These are phyloP conservation scores for Dipodomys merriami DNA, from an alignment of 2,113 vertebrate species.

Conservation along the genomic window DNA sequence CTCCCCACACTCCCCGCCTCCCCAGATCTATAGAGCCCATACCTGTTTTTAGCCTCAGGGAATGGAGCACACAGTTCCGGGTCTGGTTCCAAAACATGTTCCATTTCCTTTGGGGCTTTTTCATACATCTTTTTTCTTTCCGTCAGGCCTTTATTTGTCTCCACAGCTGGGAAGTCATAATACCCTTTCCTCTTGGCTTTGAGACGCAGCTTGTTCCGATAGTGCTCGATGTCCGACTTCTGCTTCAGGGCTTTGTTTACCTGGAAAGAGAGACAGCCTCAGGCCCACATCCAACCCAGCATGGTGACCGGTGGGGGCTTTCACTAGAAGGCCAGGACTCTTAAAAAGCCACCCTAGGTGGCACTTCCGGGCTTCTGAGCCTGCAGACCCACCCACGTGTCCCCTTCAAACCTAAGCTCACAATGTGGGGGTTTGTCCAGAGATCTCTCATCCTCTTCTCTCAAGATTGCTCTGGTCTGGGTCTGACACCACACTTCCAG, in stretches of 20 bases:
- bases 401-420: background rate
- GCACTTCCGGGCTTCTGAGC: background rate
- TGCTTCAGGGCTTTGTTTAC: constrained; percentile 98
- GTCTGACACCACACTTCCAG: background rate
- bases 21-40: background rate
- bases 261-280: constrained; percentile 83
- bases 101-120: constrained; percentile 90
- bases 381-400: background rate
- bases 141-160: constrained; percentile 86
- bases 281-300: background rate
- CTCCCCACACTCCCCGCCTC: too few species aligned
- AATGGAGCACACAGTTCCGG: constrained; percentile 93
- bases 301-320: background rate
- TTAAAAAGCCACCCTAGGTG: background rate
- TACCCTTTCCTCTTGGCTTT: constrained; percentile 98
- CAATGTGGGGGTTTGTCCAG: background rate
- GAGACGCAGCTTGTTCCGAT: constrained; percentile 97
- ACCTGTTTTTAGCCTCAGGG: constrained; percentile 95
- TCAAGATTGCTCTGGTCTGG: background rate
- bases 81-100: constrained; percentile 91
- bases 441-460: too few species aligned
- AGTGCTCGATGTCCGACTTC: constrained; percentile 99
- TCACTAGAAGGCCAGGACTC: background rate
- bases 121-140: constrained; percentile 90
- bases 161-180: constrained; percentile 94